A percentile compares a stretch with the other conserved stretches of the same genome.
Conservation (phyloP, 2,888 invertebrate species). For the Ophion slaviceki region DNA sequence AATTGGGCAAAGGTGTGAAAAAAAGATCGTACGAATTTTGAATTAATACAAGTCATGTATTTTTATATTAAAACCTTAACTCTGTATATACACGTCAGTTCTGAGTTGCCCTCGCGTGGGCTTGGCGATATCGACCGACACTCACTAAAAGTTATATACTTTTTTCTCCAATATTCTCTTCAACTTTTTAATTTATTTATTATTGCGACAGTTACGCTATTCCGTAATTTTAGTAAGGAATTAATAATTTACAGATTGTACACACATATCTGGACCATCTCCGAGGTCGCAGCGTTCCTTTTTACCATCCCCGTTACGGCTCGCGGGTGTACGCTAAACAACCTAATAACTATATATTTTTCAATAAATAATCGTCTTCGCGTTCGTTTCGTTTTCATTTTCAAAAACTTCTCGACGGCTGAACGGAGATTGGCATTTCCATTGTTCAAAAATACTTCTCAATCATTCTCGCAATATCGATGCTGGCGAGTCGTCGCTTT, state of each 20-base stretch:
- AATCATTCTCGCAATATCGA: background rate
- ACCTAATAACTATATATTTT: conserved; percentile 62
- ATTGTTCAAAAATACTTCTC: background rate
- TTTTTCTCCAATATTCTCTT: conserved; percentile 60
- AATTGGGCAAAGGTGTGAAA: conserved; percentile 28
- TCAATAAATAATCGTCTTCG: conserved; percentile 73
- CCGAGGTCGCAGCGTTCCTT: conserved; percentile 53
- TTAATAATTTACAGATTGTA: conserved; percentile 81
- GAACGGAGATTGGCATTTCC: conserved; percentile 21
- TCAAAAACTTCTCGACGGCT: conserved; percentile 49
- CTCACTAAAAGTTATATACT: conserved; percentile 68
- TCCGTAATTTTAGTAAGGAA: conserved; percentile 74
- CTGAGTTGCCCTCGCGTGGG: conserved; percentile 66
- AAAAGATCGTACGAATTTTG: conserved; percentile 37
- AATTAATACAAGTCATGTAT: conserved; percentile 73
- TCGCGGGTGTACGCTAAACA: conserved; percentile 70
- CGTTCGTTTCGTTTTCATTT: background rate
- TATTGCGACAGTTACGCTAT: conserved; percentile 66
- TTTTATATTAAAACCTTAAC: conserved; percentile 78
- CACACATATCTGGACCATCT: conserved; percentile 73
- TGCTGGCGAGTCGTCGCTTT: background rate
- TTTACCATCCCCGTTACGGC: conserved; percentile 64
- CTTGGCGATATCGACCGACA: conserved; percentile 52
- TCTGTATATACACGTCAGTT: conserved; percentile 80
- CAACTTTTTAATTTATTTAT: conserved; percentile 50